Percentiles rank a stretch among this genome's conserved stretches.
These are phyloP conservation scores for Yponomeuta cagnagella DNA, from an alignment of 2,888 invertebrate species.

Conservation along the genomic window DNA sequence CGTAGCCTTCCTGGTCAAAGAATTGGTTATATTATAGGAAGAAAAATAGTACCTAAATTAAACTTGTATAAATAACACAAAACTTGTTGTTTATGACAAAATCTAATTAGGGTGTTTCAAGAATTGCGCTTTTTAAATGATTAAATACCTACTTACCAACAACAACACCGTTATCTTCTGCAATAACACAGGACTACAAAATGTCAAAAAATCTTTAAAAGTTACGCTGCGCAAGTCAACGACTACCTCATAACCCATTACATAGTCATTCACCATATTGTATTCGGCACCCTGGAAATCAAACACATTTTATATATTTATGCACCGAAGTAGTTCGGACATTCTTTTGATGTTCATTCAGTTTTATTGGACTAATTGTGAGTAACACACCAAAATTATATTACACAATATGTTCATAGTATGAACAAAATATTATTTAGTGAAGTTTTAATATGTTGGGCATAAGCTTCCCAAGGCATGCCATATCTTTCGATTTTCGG, in stretches of 20 bases:
- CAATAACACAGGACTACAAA: not conserved
- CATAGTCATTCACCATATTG: not conserved
- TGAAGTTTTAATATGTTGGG: too few relatives aligned
- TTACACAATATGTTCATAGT: too few relatives aligned
- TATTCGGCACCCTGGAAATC: conserved; percentile 12
- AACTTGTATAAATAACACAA: too few relatives aligned
- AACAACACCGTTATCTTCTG: conserved; percentile 8
- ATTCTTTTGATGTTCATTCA: too few relatives aligned
- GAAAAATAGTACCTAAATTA: too few relatives aligned
- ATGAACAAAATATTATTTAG: too few relatives aligned
- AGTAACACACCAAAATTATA: too few relatives aligned
- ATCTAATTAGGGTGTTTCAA: not conserved
- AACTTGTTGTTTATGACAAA: not conserved
- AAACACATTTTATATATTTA: not conserved
- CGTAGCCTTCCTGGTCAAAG: conserved; percentile 44
- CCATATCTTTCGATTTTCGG: too few relatives aligned
- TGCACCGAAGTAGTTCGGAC: not conserved
- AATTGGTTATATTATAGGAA: too few relatives aligned
- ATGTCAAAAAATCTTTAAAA: not conserved
- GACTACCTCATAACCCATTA: not conserved
- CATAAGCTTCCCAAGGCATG: too few relatives aligned
- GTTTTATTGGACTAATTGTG: too few relatives aligned
- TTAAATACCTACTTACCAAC: not conserved
- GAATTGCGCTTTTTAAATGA: too few relatives aligned
- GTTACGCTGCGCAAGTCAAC: not conserved